Evolutionary conservation across 2,888 invertebrate genomes (phyloP).

Genomic region (Xanthia togata): DNA sequence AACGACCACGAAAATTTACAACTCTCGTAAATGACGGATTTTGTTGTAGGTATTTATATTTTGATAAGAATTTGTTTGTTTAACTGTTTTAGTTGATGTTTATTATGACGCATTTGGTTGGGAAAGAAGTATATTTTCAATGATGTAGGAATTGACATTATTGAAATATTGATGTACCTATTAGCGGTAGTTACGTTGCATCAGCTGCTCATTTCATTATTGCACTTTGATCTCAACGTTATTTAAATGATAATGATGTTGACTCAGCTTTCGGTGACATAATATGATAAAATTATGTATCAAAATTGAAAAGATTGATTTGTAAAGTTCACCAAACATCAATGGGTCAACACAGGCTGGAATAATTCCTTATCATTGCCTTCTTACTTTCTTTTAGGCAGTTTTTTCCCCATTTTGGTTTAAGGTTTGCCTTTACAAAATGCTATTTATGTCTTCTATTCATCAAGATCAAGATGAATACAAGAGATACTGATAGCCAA

Average conservation of each 20-base stretch:
- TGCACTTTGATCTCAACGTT: not conserved
- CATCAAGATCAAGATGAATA: no score
- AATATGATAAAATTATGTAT: not conserved
- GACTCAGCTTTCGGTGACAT: slow-evolving; percentile 1
- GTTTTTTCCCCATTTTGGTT: no score
- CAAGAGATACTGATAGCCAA: no score
- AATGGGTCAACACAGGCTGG: not conserved
- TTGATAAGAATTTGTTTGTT: slow-evolving; percentile 41
- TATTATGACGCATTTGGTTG: slow-evolving; percentile 22
- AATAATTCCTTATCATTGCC: not conserved
- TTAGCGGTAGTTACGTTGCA: not conserved
- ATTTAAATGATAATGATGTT: slow-evolving; percentile 6
- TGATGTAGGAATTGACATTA: not conserved
- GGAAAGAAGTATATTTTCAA: not conserved
- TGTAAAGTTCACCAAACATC: not conserved
- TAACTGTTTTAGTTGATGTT: not conserved
- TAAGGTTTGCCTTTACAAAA: no score
- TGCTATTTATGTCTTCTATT: not conserved
- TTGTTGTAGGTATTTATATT: slow-evolving; percentile 29
- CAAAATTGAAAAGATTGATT: not conserved
- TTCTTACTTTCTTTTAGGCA: not conserved
- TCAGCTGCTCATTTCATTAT: slow-evolving; percentile 6
- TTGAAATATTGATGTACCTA: slow-evolving; percentile 5
- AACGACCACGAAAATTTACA: slow-evolving; percentile 32
- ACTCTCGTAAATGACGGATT: slow-evolving; percentile 26